These are phyloP conservation scores for Drosophila rellima DNA, from an alignment of 2,888 invertebrate species.

Conservation along the genomic window DNA sequence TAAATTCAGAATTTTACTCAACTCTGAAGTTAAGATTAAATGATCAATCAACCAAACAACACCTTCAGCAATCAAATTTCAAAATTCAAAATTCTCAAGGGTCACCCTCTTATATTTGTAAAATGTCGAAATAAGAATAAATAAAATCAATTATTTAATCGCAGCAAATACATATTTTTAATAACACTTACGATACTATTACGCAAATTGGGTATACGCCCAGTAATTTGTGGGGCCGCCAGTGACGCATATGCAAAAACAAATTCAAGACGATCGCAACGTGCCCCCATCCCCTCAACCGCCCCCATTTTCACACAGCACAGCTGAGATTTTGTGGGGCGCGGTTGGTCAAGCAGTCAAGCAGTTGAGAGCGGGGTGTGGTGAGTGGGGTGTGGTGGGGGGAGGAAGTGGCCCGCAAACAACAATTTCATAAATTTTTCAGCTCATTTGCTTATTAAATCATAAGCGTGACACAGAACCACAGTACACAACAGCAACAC, in stretches of 20 bases:
- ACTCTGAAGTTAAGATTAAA: neutral
- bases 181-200: constrained; percentile 40
- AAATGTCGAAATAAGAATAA: constrained; percentile 27
- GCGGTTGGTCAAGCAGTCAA: constrained; percentile 59
- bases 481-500: constrained; percentile 9
- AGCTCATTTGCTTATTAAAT: constrained; percentile 84
- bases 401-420: constrained; percentile 29
- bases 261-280: constrained; percentile 30
- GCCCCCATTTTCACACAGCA: neutral
- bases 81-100: constrained; percentile 2
- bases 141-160: constrained; percentile 39
- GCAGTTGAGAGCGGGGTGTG: neutral
- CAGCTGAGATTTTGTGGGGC: constrained; percentile 60
- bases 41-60: constrained; percentile 8
- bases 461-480: constrained; percentile 75
- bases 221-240: constrained; percentile 58
- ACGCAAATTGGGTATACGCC: constrained; percentile 69
- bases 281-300: neutral
- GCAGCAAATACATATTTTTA: constrained; percentile 38
- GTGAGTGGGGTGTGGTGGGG: neutral
- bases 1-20: neutral
- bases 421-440: constrained; percentile 77
- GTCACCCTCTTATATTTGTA: neutral
- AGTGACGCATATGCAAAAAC: constrained; percentile 64
- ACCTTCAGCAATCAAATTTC: constrained; percentile 12